Base-by-base conservation (phyloP, 2,888 invertebrate species). In the Erebia palarica region DNA sequence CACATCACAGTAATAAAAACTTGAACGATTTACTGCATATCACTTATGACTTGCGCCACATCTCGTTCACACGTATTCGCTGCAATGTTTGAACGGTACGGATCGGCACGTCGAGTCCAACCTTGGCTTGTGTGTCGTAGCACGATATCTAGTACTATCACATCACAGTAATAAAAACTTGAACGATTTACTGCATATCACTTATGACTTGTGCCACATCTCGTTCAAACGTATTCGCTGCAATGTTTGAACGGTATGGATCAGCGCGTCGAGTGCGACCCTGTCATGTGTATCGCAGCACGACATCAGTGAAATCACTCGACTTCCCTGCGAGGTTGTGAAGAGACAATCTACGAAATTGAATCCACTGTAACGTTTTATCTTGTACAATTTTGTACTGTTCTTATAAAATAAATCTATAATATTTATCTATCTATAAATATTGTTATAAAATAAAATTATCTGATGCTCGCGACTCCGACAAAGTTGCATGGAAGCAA, bases 101-200 rank as follows among this genome's bases (percentile, higher is more conserved):
- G 83, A 87, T 87, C 82, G 86, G 78, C 78, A 81, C 77, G 77
- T 78, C 80, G 81, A 81, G 79, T 79, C 78, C 81, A 81, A 85
- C 79, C 80, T 80, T 79, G 80, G 70, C 72, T 69, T 73, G 73
- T 75, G 71, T 73, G 69, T 70, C 79, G 79, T 78, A 80, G 79
- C 78, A 77, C 77, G 72, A 73, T 71, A 71, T 69, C 74, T 58
- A 74, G 72, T 63, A 57, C 61, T 65, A 21, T 64, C 44, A 10
- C n/a, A n/a, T n/a, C 2, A 47, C 44, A 55, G 14, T 42, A 27
- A 44, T 49, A 3, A 5, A 36, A 58, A 11, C 36, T 4, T 58
- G 14, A 14, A n/a, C 11, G 53, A 49, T 16, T 7, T 21, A n/a
- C 21, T 55, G 16, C n/a, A 5, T n/a, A 16, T n/a, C 44, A n/a